Base-by-base conservation (phyloP, 2,797 vertebrate genomes). In the Premnoplex brunnescens region DNA sequence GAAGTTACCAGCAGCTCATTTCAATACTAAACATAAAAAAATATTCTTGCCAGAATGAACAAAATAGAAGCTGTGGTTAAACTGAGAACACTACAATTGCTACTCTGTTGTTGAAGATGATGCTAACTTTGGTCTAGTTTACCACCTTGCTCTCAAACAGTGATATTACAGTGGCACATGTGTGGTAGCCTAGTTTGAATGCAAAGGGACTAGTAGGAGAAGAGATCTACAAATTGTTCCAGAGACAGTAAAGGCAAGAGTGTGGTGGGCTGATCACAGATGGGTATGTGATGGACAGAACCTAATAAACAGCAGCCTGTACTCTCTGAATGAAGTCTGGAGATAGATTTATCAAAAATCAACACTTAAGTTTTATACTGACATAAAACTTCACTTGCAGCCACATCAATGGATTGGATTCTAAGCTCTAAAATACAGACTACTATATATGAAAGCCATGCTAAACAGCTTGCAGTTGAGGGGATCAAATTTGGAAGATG, bases 391-490 rank as follows among this genome's bases (percentile, higher is more conserved):
- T 89, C 7, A 55, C 21, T 1, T 73, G 48, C 16, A 74, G 67
- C 18, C 36, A 55, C 2, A 72, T 14, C 9, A 83, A 62, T 28
- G 7, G 12, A 49, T 58, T 84, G 7, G 13, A 49, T 54, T 84
- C 26, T 10, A 63, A 23, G 32, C n/a, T 88, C 24, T 67, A 34
- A 93, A 67, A 78, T 46, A 80, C 0, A 81, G 11, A 30, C 27
- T 14, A 37, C 32, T 30, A 52, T 10, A 39, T 15, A 44, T 14
- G 55, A 77, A 89, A 85, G 52, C 36, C 55, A 64, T 6, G 12
- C 16, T 72, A 85, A 67, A 77, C 3, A 75, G 26, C 34, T 81
- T 10, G 21, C 32, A 82, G 64, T 92, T 97, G 59, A 97, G 95
- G 67, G 34, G 49, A 92, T 72, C 46, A 68, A 58, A 69, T 74